Evolutionary conservation across 1,140 invertebrate species (phyloP).

Genomic region (Akabosia matsudoensis): DNA sequence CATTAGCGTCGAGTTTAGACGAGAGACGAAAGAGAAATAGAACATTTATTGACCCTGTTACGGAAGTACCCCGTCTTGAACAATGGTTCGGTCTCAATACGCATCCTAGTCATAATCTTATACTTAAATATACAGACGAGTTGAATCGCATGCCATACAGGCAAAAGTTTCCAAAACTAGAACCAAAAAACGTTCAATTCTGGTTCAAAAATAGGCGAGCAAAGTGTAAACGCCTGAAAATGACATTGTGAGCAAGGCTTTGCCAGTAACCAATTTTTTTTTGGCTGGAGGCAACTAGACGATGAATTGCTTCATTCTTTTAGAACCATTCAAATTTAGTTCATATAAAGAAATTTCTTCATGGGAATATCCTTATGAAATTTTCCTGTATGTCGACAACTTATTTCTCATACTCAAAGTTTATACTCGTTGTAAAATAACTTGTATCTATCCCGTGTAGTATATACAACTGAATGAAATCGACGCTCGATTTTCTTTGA

Average conservation of each 20-base stretch:
- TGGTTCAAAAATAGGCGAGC: slow-evolving; percentile 95
- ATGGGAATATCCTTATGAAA: no score
- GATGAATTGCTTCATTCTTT: no score
- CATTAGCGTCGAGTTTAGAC: slow-evolving; percentile 54
- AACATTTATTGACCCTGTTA: slow-evolving; percentile 98
- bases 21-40: slow-evolving; percentile 88
- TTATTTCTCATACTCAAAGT: no score
- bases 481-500: no score
- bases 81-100: slow-evolving; percentile 97
- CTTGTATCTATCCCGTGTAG: no score
- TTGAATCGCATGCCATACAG: slow-evolving; percentile 90
- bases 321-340: no score
- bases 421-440: no score
- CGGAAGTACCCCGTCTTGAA: slow-evolving; percentile 92
- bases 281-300: no score
- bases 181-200: slow-evolving; percentile 97
- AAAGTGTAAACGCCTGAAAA: slow-evolving; percentile 90
- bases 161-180: slow-evolving; percentile 91
- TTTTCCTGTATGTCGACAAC: no score
- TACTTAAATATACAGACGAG: slow-evolving; percentile 94
- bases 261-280: no score
- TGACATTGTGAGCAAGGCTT: slow-evolving; percentile 52
- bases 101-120: slow-evolving; percentile 93
- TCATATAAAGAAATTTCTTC: no score
- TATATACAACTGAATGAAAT: no score